Percentiles rank a stretch among this genome's conserved stretches.
Evolutionary conservation across 2,797 vertebrate genomes (phyloP).

Genomic region (Sebastes oblongus): DNA sequence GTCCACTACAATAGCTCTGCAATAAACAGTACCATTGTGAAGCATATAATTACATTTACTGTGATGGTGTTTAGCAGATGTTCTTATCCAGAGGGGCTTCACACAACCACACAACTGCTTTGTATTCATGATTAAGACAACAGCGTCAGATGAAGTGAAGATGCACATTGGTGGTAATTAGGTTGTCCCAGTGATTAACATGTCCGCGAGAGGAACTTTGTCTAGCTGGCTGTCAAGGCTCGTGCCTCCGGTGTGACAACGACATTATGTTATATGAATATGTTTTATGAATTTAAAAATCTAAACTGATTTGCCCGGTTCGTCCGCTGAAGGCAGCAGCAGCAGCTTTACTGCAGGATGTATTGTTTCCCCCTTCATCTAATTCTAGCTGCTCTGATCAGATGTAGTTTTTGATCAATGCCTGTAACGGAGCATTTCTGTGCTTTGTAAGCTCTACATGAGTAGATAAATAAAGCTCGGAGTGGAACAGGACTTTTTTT

Average conservation of each 20-base stretch:
- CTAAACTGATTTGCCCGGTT: neutral
- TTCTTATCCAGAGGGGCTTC: conserved; percentile 47
- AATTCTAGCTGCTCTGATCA: conserved; percentile 4
- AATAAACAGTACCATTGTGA: conserved; percentile 29
- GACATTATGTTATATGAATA: neutral
- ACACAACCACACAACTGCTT: conserved; percentile 50
- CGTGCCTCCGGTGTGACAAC: neutral
- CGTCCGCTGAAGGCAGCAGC: neutral
- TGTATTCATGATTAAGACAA: conserved; percentile 58
- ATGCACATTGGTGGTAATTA: conserved; percentile 40
- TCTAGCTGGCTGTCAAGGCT: neutral
- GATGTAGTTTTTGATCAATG: conserved; percentile 14
- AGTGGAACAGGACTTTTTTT: neutral
- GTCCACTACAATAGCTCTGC: conserved; percentile 3
- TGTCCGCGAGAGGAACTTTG: conserved; percentile 25
- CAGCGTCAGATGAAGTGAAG: conserved; percentile 32
- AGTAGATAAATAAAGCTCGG: conserved; percentile 1
- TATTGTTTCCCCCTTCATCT: neutral
- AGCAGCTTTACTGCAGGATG: neutral
- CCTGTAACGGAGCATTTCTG: neutral
- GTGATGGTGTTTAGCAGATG: conserved; percentile 60
- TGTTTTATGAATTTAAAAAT: conserved; percentile 18
- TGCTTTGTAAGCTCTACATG: neutral
- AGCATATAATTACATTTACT: conserved; percentile 60
- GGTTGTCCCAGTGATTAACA: conserved; percentile 39